Evolutionary conservation across 1,140 invertebrate species (phyloP).

Genomic region (Tigriopus japonicus): DNA sequence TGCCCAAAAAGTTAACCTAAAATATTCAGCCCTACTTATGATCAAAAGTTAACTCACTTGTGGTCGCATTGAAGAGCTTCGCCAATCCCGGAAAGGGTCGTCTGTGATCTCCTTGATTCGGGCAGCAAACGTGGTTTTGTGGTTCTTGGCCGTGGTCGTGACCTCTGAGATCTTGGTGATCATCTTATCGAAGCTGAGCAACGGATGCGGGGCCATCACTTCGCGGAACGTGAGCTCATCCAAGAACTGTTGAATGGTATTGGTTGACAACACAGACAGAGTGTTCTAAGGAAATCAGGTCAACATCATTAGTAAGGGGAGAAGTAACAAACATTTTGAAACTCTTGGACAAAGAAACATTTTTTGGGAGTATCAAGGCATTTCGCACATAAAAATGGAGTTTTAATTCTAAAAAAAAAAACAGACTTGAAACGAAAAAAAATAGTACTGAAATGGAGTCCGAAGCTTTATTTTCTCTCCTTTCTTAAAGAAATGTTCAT

Average conservation of each 20-base stretch:
- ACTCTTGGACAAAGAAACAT: no score
- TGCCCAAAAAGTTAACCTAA: no score
- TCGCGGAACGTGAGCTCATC: conserved; percentile 55
- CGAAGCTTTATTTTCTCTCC: no score
- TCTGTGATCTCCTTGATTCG: background rate
- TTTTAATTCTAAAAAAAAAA: no score
- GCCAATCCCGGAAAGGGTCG: background rate
- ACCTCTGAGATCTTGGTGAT: background rate
- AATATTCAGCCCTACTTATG: no score
- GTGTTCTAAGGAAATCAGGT: conserved; percentile 46
- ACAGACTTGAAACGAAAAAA: no score
- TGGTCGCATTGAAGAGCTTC: background rate
- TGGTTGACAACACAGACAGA: conserved; percentile 51
- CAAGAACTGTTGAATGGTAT: conserved; percentile 70
- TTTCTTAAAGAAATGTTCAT: no score
- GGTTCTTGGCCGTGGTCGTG: background rate
- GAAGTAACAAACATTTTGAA: no score
- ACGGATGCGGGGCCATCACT: background rate
- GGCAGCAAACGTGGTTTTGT: background rate
- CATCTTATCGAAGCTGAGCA: conserved; percentile 3
- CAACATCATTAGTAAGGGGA: no score
- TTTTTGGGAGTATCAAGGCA: no score
- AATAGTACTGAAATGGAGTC: no score
- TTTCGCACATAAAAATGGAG: no score
- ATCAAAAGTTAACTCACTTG: background rate